phyloP scores from a whole-genome alignment of 1,140 invertebrate species.

The Drosophila yakuba region DNA sequence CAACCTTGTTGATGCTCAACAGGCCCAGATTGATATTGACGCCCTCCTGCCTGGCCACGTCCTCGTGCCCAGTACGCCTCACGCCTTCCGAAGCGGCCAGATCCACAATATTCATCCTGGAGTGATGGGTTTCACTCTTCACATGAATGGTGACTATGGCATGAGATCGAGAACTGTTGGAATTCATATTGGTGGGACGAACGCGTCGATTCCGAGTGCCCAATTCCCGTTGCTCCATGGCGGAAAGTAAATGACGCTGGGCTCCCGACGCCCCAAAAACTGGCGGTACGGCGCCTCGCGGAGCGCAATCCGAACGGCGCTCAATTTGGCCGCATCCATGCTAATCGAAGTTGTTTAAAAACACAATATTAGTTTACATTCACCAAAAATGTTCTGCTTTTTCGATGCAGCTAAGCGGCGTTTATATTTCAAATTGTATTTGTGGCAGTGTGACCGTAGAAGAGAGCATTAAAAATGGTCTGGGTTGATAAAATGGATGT shows the following conservation, averaged over 20 bases:
- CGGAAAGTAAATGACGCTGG: constrained; percentile 3
- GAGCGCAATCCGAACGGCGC: constrained; percentile 16
- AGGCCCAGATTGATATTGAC: constrained; percentile 7
- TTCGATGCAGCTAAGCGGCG: not conserved
- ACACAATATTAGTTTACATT: not conserved
- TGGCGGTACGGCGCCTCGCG: constrained; percentile 7
- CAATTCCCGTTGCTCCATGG: not conserved
- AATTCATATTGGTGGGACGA: constrained; percentile 1
- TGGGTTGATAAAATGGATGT: no score
- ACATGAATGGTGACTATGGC: constrained; percentile 1
- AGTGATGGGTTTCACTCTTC: not conserved
- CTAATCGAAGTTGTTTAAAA: not conserved
- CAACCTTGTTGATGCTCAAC: constrained; percentile 8
- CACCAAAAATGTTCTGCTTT: not conserved
- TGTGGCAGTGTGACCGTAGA: not conserved
- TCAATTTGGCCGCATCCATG: constrained; percentile 7
- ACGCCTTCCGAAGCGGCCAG: constrained; percentile 2
- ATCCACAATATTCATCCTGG: not conserved
- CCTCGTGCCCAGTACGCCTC: not conserved
- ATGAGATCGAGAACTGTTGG: constrained; percentile 1
- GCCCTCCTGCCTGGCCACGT: constrained; percentile 8
- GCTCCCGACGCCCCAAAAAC: constrained; percentile 3
- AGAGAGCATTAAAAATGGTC: no score
- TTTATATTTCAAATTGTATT: not conserved
- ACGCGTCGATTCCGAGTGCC: constrained; percentile 1